phyloP scores from a whole-genome alignment of 2,888 invertebrate species.

The Cantharis nigra region DNA sequence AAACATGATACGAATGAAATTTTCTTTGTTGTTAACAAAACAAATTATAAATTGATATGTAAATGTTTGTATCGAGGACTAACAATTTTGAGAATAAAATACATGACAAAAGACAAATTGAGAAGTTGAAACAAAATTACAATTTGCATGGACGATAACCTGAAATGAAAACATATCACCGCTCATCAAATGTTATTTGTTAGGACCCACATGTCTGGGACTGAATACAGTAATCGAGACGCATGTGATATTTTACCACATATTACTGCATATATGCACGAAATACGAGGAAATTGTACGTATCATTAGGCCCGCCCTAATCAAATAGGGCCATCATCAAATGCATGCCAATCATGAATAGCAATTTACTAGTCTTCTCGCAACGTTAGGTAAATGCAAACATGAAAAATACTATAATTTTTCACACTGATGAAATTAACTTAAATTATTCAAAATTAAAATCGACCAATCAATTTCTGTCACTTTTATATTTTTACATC shows the following conservation, averaged over 20 bases:
- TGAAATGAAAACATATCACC: slow-evolving; percentile 53
- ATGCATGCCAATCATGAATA: slow-evolving; percentile 54
- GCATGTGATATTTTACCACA: slow-evolving; percentile 48
- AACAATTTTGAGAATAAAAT: slow-evolving; percentile 10
- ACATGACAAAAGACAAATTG: slow-evolving; percentile 20
- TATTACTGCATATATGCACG: slow-evolving; percentile 50
- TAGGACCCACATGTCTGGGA: slow-evolving; percentile 49
- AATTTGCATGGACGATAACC: slow-evolving; percentile 51
- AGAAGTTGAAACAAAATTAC: slow-evolving; percentile 41
- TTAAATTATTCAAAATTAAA: slow-evolving; percentile 43
- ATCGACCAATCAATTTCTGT: not conserved
- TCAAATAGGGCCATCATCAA: slow-evolving; percentile 55
- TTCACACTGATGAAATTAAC: slow-evolving; percentile 45
- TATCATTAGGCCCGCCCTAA: slow-evolving; percentile 55
- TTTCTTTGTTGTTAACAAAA: not conserved
- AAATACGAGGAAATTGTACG: slow-evolving; percentile 55
- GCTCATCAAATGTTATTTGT: slow-evolving; percentile 54
- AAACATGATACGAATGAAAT: slow-evolving; percentile 27
- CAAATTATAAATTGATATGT: slow-evolving; percentile 9
- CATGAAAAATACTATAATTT: slow-evolving; percentile 44
- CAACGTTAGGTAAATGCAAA: slow-evolving; percentile 27
- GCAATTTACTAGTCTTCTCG: slow-evolving; percentile 44
- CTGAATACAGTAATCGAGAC: slow-evolving; percentile 54
- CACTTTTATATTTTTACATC: not conserved
- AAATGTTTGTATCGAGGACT: slow-evolving; percentile 8